A percentile compares a stretch with the other conserved stretches of the same genome.
Evolutionary conservation across 2,113 vertebrate species (phyloP).

Genomic region (Gobiocypris rarus): DNA sequence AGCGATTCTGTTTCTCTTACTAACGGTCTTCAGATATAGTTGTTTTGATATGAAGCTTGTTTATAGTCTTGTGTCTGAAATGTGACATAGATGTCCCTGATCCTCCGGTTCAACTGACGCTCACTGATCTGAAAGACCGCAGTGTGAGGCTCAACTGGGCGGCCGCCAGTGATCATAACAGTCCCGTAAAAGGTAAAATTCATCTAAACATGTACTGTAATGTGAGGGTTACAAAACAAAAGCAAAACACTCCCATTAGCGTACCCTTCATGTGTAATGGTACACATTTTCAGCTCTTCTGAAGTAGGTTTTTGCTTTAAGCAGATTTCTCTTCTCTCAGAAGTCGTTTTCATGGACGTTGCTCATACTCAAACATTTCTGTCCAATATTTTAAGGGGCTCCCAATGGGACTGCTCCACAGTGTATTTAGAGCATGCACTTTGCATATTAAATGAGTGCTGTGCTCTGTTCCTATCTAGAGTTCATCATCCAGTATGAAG

Average conservation of each 20-base stretch:
- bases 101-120: conserved; percentile 76
- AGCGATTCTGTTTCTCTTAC: neutral
- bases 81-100: conserved; percentile 86
- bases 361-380: conserved; percentile 13
- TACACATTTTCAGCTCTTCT: neutral
- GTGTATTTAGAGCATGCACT: neutral
- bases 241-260: neutral
- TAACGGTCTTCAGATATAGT: neutral
- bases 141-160: conserved; percentile 84
- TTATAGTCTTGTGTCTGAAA: neutral
- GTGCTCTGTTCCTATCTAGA: conserved; percentile 70
- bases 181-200: conserved; percentile 83
- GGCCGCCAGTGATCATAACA: conserved; percentile 84
- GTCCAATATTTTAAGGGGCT: conserved; percentile 22
- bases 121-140: conserved; percentile 77
- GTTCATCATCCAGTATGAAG: conserved; percentile 90
- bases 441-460: conserved; percentile 35
- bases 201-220: neutral
- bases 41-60: neutral
- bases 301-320: neutral
- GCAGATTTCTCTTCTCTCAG: neutral
- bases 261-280: neutral
- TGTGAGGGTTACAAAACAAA: neutral
- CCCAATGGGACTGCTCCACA: neutral
- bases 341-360: neutral